These are phyloP conservation scores for Volucella inflata DNA, from an alignment of 2,888 invertebrate species.

Conservation along the genomic window DNA sequence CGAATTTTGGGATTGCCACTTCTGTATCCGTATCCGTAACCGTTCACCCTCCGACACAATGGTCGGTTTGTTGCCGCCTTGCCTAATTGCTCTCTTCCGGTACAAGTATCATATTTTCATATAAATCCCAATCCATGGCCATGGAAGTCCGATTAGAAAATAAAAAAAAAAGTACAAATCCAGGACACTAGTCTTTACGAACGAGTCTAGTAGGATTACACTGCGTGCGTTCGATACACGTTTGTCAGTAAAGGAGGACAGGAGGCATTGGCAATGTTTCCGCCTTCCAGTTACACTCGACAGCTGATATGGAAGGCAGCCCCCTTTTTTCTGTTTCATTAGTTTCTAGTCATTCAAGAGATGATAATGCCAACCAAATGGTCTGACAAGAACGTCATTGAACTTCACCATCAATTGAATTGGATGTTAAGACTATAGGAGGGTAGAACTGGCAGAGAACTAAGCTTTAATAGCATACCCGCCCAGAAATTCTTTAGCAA, in stretches of 20 bases:
- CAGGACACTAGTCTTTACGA: background rate
- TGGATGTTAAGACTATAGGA: conserved; percentile 18
- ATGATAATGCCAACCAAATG: conserved; percentile 64
- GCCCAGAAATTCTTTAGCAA: conserved; percentile 16
- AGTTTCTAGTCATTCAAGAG: conserved; percentile 58
- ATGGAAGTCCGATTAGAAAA: background rate
- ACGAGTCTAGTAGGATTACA: conserved; percentile 37
- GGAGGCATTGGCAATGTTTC: conserved; percentile 44
- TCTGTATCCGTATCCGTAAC: background rate
- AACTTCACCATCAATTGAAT: conserved; percentile 43
- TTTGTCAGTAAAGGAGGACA: conserved; percentile 40
- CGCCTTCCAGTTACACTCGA: conserved; percentile 8
- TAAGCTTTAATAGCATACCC: background rate
- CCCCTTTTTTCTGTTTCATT: conserved; percentile 61
- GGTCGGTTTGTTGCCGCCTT: conserved; percentile 58
- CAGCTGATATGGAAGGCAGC: background rate
- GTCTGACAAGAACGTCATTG: conserved; percentile 51
- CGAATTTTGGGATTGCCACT: conserved; percentile 36
- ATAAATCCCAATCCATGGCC: conserved; percentile 67
- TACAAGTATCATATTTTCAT: conserved; percentile 71
- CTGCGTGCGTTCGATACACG: conserved; percentile 23
- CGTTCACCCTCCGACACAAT: conserved; percentile 21
- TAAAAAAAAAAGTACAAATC: background rate
- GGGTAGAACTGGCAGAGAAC: background rate
- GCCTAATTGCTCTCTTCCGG: conserved; percentile 72